Base-by-base conservation (phyloP, 2,888 invertebrate genomes). In the Erannis defoliaria region DNA sequence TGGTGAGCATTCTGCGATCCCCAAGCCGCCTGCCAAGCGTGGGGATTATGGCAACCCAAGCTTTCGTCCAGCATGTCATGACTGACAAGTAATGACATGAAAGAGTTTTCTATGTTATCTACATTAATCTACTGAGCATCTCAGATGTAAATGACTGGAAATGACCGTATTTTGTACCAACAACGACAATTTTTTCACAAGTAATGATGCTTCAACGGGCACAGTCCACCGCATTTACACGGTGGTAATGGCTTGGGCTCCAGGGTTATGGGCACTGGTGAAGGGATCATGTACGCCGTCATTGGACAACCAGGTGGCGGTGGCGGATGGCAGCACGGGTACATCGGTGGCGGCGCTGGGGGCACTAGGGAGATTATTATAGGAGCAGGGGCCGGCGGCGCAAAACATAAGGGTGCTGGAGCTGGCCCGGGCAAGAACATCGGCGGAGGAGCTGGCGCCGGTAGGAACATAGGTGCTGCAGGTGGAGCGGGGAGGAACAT, bases 221-320 rank as follows among this genome's bases (percentile, higher is more conserved):
- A 31, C 8, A 16, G 16, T 12, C 23, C 21, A 9, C 21, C 40
- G 45, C 78, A 82, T 19, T 72, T 64, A 62, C 57, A 46, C 10
- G 70, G 62, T 3, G 74, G 72, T n/a, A 88, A 62, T 0, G 88
- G 88, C 46, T 89, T 90, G 0, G 90, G 85, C 64, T 91, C 90
- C 53, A 92, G 70, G 1, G 85, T 77, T 4, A 88, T 79, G 0
- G 92, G 90, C 0, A 90, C 81, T 4, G 90, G 89, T 29, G 89
- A 77, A 6, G 86, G 75, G 0, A 91, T 78, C 81, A 90, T 81
- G 65, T 77, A 92, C 0, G 90, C 89, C 21, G 81, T 86, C 90
- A 92, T 90, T 0, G 91, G 87, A 1, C 87, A 66, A 0, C 87
- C 84, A 2, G 75, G 73, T 0, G 80, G 73, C 0, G 80, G 81